These are phyloP conservation scores for Ditylenchus weischeri DNA, from an alignment of 2,888 invertebrate species.

Conservation along the genomic window DNA sequence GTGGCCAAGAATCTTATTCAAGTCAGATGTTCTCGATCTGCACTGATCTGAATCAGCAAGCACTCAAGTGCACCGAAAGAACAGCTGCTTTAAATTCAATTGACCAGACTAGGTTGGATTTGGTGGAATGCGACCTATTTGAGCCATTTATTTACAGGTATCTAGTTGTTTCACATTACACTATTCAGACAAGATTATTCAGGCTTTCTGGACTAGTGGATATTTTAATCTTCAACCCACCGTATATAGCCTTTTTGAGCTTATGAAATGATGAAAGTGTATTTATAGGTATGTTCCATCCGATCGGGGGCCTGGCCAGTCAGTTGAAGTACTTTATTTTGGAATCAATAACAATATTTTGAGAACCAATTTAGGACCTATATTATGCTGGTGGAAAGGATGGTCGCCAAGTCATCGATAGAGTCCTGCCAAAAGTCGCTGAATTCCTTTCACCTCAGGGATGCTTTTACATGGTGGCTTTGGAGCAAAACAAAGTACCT, in stretches of 20 bases:
- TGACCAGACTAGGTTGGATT: slow-evolving; percentile 18
- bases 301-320: neutral
- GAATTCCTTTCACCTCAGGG: slow-evolving; percentile 69
- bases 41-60: slow-evolving; percentile 78
- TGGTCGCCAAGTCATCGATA: slow-evolving; percentile 69
- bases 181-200: no score
- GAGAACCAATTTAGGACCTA: slow-evolving; percentile 38
- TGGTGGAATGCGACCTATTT: slow-evolving; percentile 29
- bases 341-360: neutral
- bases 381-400: slow-evolving; percentile 65
- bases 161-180: no score
- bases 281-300: neutral
- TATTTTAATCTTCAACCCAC: slow-evolving; percentile 90
- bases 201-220: slow-evolving; percentile 65
- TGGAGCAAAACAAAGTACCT: slow-evolving; percentile 80
- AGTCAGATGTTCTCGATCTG: slow-evolving; percentile 41
- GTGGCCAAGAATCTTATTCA: neutral
- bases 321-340: neutral
- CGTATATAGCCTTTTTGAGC: slow-evolving; percentile 71
- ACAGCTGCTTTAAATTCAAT: slow-evolving; percentile 71
- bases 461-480: slow-evolving; percentile 79
- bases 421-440: slow-evolving; percentile 65
- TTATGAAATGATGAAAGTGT: neutral
- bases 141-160: slow-evolving; percentile 15
- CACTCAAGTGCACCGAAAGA: slow-evolving; percentile 71